A percentile compares a stretch with the other conserved stretches of the same genome.
Evolutionary conservation across 2,888 invertebrate species (phyloP).

Genomic region (Ephialtes manifestator): DNA sequence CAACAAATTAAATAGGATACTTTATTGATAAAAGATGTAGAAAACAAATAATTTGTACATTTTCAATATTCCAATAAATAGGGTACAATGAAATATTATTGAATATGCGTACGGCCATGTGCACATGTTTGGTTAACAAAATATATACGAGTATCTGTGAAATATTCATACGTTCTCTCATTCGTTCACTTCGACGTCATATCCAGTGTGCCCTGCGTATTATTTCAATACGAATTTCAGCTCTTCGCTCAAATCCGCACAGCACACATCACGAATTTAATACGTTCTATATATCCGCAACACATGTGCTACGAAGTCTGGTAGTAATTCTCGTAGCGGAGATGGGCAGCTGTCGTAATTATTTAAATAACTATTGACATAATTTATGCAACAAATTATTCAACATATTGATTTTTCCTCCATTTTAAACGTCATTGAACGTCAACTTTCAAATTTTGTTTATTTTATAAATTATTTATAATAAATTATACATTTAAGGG

Average conservation of each 20-base stretch:
- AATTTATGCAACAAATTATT: no score
- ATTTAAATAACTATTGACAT: background rate
- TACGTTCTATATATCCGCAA: background rate
- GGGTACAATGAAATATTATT: background rate
- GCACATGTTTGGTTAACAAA: background rate
- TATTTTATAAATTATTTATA: no score
- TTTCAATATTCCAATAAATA: background rate
- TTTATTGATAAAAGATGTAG: background rate
- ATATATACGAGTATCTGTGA: background rate
- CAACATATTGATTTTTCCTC: no score
- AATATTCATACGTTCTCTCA: background rate
- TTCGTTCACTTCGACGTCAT: background rate
- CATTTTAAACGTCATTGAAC: no score
- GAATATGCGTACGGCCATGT: background rate
- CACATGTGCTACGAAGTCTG: background rate
- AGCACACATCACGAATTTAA: conserved; percentile 1
- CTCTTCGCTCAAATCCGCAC: background rate
- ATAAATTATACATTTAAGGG: no score
- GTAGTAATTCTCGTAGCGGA: background rate
- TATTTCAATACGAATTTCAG: conserved; percentile 4
- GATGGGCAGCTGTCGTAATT: background rate
- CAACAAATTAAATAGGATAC: background rate
- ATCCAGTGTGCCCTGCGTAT: background rate
- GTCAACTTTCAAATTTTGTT: no score
- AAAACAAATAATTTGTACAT: background rate